Conservation (phyloP, 2,113 vertebrate species). For the Anarrhichthys ocellatus region DNA sequence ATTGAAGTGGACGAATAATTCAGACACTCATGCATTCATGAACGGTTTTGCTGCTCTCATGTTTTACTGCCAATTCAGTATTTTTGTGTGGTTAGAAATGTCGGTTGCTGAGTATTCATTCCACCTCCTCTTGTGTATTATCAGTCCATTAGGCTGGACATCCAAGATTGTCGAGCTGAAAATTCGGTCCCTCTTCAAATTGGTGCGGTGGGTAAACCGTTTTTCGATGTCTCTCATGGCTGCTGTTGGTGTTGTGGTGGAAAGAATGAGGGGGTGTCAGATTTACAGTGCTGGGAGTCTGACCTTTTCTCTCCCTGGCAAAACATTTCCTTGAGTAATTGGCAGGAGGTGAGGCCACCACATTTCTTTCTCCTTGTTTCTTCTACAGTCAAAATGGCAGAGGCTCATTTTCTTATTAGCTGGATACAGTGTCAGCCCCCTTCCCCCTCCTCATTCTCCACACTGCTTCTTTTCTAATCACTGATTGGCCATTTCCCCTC, state of each 20-base stretch:
- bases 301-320: slow-evolving; percentile 33
- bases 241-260: slow-evolving; percentile 26
- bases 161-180: slow-evolving; percentile 9
- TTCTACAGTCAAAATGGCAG: slow-evolving; percentile 51
- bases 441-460: slow-evolving; percentile 14
- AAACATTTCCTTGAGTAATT: slow-evolving; percentile 68
- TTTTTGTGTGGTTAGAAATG: neutral
- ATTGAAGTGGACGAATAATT: neutral
- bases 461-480: slow-evolving; percentile 41
- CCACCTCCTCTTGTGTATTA: neutral
- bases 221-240: slow-evolving; percentile 7
- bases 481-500: slow-evolving; percentile 55
- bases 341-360: slow-evolving; percentile 10
- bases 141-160: neutral
- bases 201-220: neutral
- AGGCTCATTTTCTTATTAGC: slow-evolving; percentile 38
- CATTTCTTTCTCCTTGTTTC: slow-evolving; percentile 22
- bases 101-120: neutral
- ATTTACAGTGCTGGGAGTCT: slow-evolving; percentile 53
- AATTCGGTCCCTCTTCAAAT: slow-evolving; percentile 7
- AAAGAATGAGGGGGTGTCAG: neutral
- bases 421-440: slow-evolving; percentile 21
- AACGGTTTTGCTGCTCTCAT: neutral
- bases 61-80: neutral
- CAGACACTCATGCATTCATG: neutral